These are phyloP conservation scores for Drosophila leonis DNA, from an alignment of 2,888 invertebrate species.

Conservation along the genomic window DNA sequence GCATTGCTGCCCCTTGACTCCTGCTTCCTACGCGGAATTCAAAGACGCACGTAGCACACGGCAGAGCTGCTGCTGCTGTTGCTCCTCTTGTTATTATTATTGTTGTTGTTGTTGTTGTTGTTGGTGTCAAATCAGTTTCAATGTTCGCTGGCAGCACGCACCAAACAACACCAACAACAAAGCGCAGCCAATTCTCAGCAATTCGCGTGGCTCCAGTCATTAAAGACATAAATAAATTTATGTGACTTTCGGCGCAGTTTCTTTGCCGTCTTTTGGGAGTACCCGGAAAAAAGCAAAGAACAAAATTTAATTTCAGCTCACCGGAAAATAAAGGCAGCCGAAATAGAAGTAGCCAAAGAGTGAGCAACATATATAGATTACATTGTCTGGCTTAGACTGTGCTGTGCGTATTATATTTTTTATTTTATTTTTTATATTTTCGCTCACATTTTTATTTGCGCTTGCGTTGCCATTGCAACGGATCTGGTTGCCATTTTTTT, in stretches of 20 bases:
- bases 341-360: conserved; percentile 18
- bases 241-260: conserved; percentile 76
- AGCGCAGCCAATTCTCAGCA: conserved; percentile 68
- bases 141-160: conserved; percentile 68
- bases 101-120: conserved; percentile 38
- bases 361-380: conserved; percentile 52
- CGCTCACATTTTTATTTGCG: conserved; percentile 37
- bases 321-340: conserved; percentile 6
- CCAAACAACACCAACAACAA: conserved; percentile 40
- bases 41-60: conserved; percentile 77
- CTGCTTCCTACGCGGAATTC: conserved; percentile 25
- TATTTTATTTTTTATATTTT: conserved; percentile 34
- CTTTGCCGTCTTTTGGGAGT: conserved; percentile 26
- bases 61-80: conserved; percentile 37
- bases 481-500: conserved; percentile 39
- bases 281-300: conserved; percentile 31
- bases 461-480: conserved; percentile 65
- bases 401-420: conserved; percentile 40
- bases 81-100: conserved; percentile 26
- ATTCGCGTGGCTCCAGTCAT: conserved; percentile 80
- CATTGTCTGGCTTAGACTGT: conserved; percentile 51
- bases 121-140: conserved; percentile 78
- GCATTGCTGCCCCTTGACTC: conserved; percentile 40
- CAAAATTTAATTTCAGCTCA: conserved; percentile 57
- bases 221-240: conserved; percentile 83